Percentiles rank a stretch among this genome's conserved stretches.
Evolutionary conservation across 1,140 invertebrate species (phyloP).

Genomic region (Zaprionus ghesquierei): DNA sequence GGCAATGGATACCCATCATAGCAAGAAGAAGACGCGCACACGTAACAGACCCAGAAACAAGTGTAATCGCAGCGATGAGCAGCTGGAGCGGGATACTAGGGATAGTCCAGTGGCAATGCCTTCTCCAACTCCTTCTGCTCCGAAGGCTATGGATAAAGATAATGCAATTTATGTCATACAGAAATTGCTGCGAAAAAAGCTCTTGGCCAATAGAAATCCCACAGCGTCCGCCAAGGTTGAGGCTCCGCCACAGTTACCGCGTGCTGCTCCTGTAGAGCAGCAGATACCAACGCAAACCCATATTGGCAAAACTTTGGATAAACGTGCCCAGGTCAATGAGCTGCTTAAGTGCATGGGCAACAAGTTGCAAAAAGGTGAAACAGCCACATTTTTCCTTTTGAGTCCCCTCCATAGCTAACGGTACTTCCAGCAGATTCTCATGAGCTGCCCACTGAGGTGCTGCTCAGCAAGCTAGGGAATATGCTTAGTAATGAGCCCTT

Average conservation of each 20-base stretch:
- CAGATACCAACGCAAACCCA: background rate
- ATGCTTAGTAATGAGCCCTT: conserved; percentile 65
- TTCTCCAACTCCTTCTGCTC: background rate
- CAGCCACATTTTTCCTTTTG: background rate
- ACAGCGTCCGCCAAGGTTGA: background rate
- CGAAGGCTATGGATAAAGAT: conserved; percentile 5
- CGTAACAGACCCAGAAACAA: conserved; percentile 75
- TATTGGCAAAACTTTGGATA: background rate
- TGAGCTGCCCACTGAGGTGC: conserved; percentile 39
- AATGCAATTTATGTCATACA: conserved; percentile 47
- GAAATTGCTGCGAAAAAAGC: conserved; percentile 56
- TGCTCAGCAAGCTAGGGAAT: conserved; percentile 69
- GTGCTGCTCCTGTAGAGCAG: background rate
- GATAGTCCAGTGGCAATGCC: too few relatives aligned
- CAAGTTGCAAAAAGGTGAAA: conserved; percentile 57
- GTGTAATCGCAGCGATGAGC: conserved; percentile 47
- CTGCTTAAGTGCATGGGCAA: conserved; percentile 50
- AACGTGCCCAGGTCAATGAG: conserved; percentile 36
- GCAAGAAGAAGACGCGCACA: conserved; percentile 65
- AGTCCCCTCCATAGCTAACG: background rate
- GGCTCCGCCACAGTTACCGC: background rate
- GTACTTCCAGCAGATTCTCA: conserved; percentile 6
- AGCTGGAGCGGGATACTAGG: background rate
- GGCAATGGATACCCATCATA: conserved; percentile 22
- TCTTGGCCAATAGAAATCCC: conserved; percentile 44